Conservation (phyloP, 2,888 invertebrate species). For the Coenonympha arcania region DNA sequence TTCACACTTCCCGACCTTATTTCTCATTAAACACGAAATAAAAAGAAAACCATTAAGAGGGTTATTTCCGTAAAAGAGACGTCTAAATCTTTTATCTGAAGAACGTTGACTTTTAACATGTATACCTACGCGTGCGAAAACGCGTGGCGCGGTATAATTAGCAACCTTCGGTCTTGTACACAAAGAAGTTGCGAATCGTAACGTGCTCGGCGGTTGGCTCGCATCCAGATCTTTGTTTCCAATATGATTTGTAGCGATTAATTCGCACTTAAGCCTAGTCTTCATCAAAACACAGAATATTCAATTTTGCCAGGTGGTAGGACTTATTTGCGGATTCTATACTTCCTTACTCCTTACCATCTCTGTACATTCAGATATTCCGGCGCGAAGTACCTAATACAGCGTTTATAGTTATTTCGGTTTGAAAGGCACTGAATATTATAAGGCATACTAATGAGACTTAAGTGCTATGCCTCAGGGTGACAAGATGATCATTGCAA, state of each 20-base stretch:
- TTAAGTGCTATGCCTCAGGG: no score
- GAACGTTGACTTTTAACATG: slow-evolving; percentile 41
- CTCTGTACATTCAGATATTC: no score
- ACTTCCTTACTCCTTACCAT: no score
- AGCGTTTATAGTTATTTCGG: no score
- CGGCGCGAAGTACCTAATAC: no score
- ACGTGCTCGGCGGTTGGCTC: slow-evolving; percentile 40
- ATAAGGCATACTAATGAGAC: no score
- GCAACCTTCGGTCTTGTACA: slow-evolving; percentile 39
- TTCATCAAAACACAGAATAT: no score
- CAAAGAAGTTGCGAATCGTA: slow-evolving; percentile 48
- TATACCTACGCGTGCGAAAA: slow-evolving; percentile 3
- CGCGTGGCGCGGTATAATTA: slow-evolving; percentile 41
- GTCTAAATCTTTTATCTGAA: slow-evolving; percentile 22
- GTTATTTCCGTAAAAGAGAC: slow-evolving; percentile 28
- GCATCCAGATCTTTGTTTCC: slow-evolving; percentile 59
- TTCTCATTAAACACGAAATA: neutral
- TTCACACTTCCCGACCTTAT: no score
- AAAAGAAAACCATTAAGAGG: slow-evolving; percentile 9
- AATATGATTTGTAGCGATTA: slow-evolving; percentile 48
- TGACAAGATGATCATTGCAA: no score
- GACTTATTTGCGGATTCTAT: no score
- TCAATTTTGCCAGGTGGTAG: no score
- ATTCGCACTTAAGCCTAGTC: slow-evolving; percentile 26
- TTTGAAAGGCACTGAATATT: no score